Base-by-base conservation (phyloP, 2,888 invertebrate genomes). In the Thelaira solivaga region DNA sequence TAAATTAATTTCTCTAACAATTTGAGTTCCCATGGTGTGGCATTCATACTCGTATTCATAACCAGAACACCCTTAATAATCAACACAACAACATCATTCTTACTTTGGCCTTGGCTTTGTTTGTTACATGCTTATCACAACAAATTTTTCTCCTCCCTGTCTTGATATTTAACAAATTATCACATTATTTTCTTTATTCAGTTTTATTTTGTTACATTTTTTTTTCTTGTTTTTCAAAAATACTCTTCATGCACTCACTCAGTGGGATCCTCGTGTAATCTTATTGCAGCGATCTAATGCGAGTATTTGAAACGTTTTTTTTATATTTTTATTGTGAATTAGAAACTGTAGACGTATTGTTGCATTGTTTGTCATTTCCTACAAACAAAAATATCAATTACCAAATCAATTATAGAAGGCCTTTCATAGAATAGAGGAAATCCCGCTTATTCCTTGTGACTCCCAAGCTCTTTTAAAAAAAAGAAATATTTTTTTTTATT, bases 151-250 rank as follows among this genome's bases (percentile, higher is more conserved):
- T 26, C 68, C 49, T 65, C 41, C 72, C 45, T 61, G 49, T 57
- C 53, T 64, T 57, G 34, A 57, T 45, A 55, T 62, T 73, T 73
- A 67, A 71, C 82, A 81, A 83, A 85, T 86, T 87, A 87, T 83
- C 86, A 86, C 87, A 84, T 86, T 83, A 83, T 83, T 83, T 81
- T 80, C 82, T 57, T 49, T 36, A 20, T 45, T 82, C 81, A 77
- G 18, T 13, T 36, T 59, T 4, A 5, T 26, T 26, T 26, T 26
- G 6, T n/a, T n/a, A n/a, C n/a, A n/a, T n/a, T n/a, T n/a, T 31
- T 13, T 39, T 10, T 39, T 39, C 6, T 36, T 5, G 5, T 39
- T 72, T 39, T 31, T 71, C 8, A 29, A 51, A 49, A 24, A 57
- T 51, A 20, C 39, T 43, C 43, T 31, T 57, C n/a, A n/a, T n/a